Conservation (phyloP, 2,888 invertebrate genomes). For the Abscondita cerata region DNA sequence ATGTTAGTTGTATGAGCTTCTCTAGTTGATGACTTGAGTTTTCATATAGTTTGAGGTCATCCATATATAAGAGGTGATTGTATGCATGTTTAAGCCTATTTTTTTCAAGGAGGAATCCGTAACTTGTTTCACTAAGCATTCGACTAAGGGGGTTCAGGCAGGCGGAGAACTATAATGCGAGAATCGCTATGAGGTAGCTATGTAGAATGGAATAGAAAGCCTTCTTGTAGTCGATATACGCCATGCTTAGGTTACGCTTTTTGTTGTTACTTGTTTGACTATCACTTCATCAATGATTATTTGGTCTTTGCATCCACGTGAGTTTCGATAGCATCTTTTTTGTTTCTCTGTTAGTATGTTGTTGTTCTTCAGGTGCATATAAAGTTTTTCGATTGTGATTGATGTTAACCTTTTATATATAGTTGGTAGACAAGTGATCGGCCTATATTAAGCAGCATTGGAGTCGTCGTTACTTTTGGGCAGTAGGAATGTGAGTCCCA, state of each 20-base stretch:
- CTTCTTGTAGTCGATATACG: background rate
- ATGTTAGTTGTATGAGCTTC: background rate
- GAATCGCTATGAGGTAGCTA: background rate
- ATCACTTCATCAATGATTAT: background rate
- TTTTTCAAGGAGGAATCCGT: background rate
- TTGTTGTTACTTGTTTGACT: background rate
- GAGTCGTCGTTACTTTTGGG: background rate
- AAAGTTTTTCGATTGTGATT: background rate
- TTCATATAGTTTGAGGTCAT: background rate
- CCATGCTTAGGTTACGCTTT: background rate
- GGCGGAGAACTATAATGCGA: background rate
- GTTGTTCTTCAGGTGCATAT: background rate
- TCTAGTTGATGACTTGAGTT: background rate
- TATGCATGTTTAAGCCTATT: background rate
- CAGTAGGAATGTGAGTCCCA: background rate
- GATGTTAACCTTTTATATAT: background rate
- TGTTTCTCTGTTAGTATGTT: background rate
- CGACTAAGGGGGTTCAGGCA: background rate
- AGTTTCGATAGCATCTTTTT: background rate
- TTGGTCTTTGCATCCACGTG: background rate
- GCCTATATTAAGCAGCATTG: background rate
- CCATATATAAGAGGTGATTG: background rate
- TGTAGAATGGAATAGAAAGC: background rate
- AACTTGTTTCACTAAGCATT: background rate
- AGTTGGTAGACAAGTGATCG: background rate